Evolutionary conservation across 2,797 vertebrate species (phyloP).

Genomic region (Tolypeutes matacus): DNA sequence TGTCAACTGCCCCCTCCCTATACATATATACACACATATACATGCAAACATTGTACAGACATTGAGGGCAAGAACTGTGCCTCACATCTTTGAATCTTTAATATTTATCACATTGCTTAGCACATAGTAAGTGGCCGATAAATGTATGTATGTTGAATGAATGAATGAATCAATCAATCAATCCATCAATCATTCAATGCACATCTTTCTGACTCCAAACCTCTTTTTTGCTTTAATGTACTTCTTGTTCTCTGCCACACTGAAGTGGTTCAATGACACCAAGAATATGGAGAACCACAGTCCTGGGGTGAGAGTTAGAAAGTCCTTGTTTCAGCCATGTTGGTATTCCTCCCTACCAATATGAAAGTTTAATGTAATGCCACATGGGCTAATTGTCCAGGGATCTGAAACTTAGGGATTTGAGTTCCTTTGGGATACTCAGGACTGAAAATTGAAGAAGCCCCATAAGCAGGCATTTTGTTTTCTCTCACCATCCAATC

Average conservation of each 20-base stretch:
- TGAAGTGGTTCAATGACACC: neutral
- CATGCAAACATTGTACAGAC: neutral
- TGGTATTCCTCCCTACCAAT: neutral
- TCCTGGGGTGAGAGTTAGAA: neutral
- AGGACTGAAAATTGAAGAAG: neutral
- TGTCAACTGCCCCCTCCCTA: neutral
- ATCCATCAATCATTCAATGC: too few species aligned
- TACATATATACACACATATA: neutral
- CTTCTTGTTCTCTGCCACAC: neutral
- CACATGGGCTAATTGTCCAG: neutral
- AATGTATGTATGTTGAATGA: neutral
- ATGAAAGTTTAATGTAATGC: neutral
- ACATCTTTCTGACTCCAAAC: neutral
- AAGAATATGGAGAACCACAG: neutral
- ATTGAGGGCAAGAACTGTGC: neutral
- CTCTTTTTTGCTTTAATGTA: neutral
- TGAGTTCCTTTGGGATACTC: neutral
- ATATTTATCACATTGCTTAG: neutral
- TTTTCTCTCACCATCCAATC: neutral
- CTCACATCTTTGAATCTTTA: neutral
- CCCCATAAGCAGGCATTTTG: neutral
- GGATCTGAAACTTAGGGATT: neutral
- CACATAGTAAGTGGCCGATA: neutral
- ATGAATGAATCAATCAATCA: neutral
- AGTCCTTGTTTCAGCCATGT: neutral